Base-by-base conservation (phyloP, 2,888 invertebrate genomes). In the Torymus auratus region DNA sequence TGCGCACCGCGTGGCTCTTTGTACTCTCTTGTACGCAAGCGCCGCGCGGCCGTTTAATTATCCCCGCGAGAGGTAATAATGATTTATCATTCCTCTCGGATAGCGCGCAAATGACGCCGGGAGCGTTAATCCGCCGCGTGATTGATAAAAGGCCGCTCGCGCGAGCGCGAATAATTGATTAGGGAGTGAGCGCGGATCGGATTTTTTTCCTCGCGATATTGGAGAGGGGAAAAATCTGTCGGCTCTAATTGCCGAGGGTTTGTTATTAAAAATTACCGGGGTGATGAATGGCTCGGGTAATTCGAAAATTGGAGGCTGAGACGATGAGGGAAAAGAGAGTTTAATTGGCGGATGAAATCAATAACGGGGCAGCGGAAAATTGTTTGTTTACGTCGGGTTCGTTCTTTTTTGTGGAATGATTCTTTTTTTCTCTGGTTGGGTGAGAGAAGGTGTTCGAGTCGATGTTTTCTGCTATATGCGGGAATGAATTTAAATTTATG, bases 91-190 rank as follows among this genome's bases (percentile, higher is more conserved):
- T 20, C 41, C 64, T 62, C 23, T 17, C 53, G 15, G 14, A 14
- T 23, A 23, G n/a, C 17, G 77, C 72, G 10, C 82, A 84, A 81
- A 82, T 83, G 76, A 69, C 72, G 73, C 62, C 73, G 68, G 15
- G n/a, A 77, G 61, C 82, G 81, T 82, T 84, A 83, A 83, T 84
- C 75, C 78, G 55, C 17, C 64, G 56, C 23, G n/a, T 73, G 82
- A 76, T 80, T 75, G 75, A 82, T 77, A 78, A 77, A 72, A 80
- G 78, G n/a, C 71, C 65, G 14, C 62, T 23, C 7, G 71, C 28
- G 15, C 15, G 28, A 13, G 17, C 69, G 70, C 50, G 76, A 72
- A 76, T 80, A 76, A 80, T 80, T 76, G 80, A 80, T 80, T 79
- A 64, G 74, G 52, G 58, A 55, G 58, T 50, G 20, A 10, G 60